Percentiles rank a stretch among this genome's conserved stretches.
These are phyloP conservation scores for Rhaphigaster nebulosa DNA, from an alignment of 2,888 invertebrate genomes.

Conservation along the genomic window DNA sequence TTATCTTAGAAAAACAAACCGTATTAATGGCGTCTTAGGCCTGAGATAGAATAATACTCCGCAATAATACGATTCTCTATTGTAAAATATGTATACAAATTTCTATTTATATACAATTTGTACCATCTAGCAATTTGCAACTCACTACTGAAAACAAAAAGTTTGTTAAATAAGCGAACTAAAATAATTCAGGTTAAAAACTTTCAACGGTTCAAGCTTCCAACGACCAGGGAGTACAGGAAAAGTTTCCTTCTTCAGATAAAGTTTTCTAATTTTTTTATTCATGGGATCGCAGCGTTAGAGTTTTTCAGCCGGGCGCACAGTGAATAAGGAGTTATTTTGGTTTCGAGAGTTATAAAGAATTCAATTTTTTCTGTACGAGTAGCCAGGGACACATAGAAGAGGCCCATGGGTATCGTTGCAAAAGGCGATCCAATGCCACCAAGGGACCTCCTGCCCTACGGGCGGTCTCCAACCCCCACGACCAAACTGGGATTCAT, in stretches of 20 bases:
- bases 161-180: too few relatives aligned
- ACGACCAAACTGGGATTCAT: slow-evolving; percentile 37
- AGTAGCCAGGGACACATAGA: slow-evolving; percentile 11
- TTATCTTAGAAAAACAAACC: too few relatives aligned
- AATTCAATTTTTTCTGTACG: slow-evolving; percentile 48
- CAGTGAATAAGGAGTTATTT: slow-evolving; percentile 41
- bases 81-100: too few relatives aligned
- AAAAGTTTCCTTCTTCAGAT: neutral
- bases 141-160: too few relatives aligned
- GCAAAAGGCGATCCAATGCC: neutral
- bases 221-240: neutral
- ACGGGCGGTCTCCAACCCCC: neutral
- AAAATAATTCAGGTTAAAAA: too few relatives aligned
- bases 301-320: neutral
- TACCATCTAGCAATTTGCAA: too few relatives aligned
- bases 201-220: neutral
- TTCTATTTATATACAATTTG: too few relatives aligned
- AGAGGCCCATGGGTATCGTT: neutral
- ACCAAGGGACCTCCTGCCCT: neutral
- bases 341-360: slow-evolving; percentile 44
- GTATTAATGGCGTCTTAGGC: too few relatives aligned
- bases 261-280: neutral
- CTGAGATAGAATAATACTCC: too few relatives aligned
- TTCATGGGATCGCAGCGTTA: neutral
- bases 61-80: too few relatives aligned